phyloP scores from a whole-genome alignment of 2,888 invertebrate species.

The Eupithecia exiguata region DNA sequence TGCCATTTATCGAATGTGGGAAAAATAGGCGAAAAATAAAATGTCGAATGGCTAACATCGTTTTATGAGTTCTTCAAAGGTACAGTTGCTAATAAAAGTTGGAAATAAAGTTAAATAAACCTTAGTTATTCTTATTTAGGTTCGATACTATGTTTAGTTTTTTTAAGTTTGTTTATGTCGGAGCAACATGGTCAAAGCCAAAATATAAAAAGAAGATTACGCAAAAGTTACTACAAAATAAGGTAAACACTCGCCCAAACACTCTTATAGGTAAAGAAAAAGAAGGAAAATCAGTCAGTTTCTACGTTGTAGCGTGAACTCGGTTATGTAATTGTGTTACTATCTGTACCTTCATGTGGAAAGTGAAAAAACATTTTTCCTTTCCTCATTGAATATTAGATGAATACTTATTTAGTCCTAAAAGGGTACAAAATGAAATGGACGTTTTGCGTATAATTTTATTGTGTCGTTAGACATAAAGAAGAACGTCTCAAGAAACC shows the following conservation, averaged over 20 bases:
- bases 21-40: conserved; percentile 30
- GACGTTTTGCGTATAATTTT: conserved; percentile 22
- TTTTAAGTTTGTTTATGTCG: not conserved
- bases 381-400: conserved; percentile 20
- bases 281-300: not conserved
- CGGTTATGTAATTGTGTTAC: conserved; percentile 17
- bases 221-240: not conserved
- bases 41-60: conserved; percentile 19
- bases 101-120: not conserved
- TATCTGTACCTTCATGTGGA: conserved; percentile 22
- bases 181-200: not conserved
- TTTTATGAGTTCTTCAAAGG: conserved; percentile 15
- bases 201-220: not conserved
- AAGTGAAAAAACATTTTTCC: conserved; percentile 19
- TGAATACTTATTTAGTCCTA: conserved; percentile 15
- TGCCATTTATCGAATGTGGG: conserved; percentile 22
- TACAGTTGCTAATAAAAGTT: conserved; percentile 22
- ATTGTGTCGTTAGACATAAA: conserved; percentile 12
- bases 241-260: not conserved
- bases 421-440: conserved; percentile 22
- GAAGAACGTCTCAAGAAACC: not conserved
- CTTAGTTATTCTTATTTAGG: not conserved
- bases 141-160: not conserved
- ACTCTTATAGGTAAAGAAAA: not conserved
- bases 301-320: not conserved